Conservation (phyloP, 2,888 invertebrate genomes). For the Mesorhabditis sp. region DNA sequence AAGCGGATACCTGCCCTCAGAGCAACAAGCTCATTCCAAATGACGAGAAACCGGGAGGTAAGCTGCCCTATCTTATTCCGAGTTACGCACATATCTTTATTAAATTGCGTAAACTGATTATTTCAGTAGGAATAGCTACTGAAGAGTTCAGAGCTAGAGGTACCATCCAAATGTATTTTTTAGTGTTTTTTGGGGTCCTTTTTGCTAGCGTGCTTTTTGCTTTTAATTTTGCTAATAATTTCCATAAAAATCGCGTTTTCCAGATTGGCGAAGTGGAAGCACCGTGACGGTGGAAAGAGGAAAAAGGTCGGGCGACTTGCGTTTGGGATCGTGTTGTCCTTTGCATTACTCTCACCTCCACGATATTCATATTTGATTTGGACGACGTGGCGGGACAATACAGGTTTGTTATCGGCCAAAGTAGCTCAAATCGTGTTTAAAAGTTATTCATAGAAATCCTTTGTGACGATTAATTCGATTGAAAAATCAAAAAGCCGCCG, state of each 20-base stretch:
- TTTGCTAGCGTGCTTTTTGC: no score
- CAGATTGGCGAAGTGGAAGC: conserved; percentile 10
- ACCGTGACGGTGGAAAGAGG: conserved; percentile 68
- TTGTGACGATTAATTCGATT: no score
- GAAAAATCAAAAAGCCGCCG: neutral
- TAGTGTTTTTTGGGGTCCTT: no score
- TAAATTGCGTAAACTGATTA: no score
- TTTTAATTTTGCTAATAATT: no score
- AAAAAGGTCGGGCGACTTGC: conserved; percentile 83
- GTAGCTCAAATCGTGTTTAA: neutral
- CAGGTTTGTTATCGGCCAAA: conserved; percentile 23
- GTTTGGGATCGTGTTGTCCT: conserved; percentile 80
- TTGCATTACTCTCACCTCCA: conserved; percentile 83
- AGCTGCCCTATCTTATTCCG: no score
- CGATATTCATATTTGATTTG: conserved; percentile 71
- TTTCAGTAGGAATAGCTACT: no score
- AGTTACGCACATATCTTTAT: no score
- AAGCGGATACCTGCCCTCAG: conserved; percentile 20
- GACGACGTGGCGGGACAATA: conserved; percentile 50
- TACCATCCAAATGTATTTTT: neutral
- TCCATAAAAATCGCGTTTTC: neutral
- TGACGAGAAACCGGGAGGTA: neutral
- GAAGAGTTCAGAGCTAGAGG: conserved; percentile 2
- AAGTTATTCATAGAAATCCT: neutral
- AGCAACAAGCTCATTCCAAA: conserved; percentile 4